Base-by-base conservation (phyloP, 2,797 vertebrate species). In the Phaenicophaeus curvirostris region DNA sequence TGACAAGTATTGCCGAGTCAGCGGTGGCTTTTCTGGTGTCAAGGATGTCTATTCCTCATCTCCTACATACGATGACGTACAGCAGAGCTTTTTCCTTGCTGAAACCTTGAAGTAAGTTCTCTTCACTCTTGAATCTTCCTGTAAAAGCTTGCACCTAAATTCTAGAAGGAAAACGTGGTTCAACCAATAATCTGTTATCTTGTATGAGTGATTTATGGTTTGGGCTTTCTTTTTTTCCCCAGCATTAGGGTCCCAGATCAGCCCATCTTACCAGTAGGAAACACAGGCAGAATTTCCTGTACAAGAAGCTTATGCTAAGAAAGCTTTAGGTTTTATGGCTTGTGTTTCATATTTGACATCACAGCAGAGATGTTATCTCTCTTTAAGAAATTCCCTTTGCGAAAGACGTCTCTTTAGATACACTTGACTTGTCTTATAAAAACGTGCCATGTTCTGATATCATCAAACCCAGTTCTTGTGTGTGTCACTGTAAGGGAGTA, bases 11-110 rank as follows among this genome's bases (percentile, higher is more conserved):
- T 99, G 99, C 97, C 96, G 99, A 90, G 99, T 99, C 83, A 99
- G 98, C 8, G 98, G 99, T 30, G 99, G 99, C 6, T 99, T 99
- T 98, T 99, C 99, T 1, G 99, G 99, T n/a, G 98, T 99, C 93
- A 99, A 99, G 97, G 99, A 99, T 73, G 99, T 99, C n/a, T 99
- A 99, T 95, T 99, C 99, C 31, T 99, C 99, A 39, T 98, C 98
- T 90, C 99, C 99, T 33, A 98, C 98, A 4, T 99, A 99, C 13
- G 99, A 99, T 3, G 99, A 99, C 2, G 99, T 99, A 61, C 99
- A 99, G 97, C 99, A 99, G 97, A 99, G 99, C 97, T 99, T 99
- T 98, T 99, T 99, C 97, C 98, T 99, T 87, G 99, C 99, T 25
- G 99, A 99, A 97, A 99, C 99, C 15, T 98, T 99, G 86, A 99